Evolutionary conservation across 2,113 vertebrate species (phyloP).

Genomic region (Oryctolagus cuniculus): mOryCun1.1 NC_091443.1:8370501-8371000

Average conservation of each 20-base stretch:
- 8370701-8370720: not conserved
- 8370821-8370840: not conserved
- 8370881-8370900: too few relatives aligned
- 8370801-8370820: not conserved
- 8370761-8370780: not conserved
- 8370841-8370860: not conserved
- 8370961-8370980: fast-evolving
- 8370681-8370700: not conserved
- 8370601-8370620: not conserved
- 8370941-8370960: not conserved
- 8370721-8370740: not conserved
- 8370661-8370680: not conserved
- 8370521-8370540: not conserved
- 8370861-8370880: not conserved
- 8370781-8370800: not conserved
- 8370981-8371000: fast-evolving
- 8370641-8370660: not conserved
- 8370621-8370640: not conserved
- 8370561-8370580: not conserved
- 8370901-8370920: not conserved
- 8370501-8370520: not conserved
- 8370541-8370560: too few relatives aligned
- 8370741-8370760: not conserved
- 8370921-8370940: not conserved
- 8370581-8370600: not conserved